Base-by-base conservation (phyloP, 2,113 vertebrate species). In the Cololabis saira region DNA sequence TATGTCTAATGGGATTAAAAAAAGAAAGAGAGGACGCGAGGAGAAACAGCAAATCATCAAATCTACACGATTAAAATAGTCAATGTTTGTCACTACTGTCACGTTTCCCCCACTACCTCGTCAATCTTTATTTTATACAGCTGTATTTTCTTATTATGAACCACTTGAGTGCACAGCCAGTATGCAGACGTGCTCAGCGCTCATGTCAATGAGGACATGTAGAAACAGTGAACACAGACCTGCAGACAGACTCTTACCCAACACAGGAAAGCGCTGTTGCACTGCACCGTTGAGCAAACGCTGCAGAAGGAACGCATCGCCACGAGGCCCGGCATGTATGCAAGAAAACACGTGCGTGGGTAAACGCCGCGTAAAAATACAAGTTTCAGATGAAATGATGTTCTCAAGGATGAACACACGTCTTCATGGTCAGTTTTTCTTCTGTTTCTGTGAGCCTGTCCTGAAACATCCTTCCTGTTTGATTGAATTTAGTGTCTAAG, bases 261-360 rank as follows among this genome's bases (percentile, higher is more conserved):
- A 37, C 74, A 71, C 75, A 81, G 44, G 58, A 22, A 67, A 44
- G 61, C 52, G 4, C 45, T 40, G 49, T 43, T 53, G 24, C 45
- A 1, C 27, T 44, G 42, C 63, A 37, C 3, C 6, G 33, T 37
- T 30, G 30, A 30, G 62, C 54, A 69, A 72, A 76, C n/a, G 19
- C 17, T 17, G 15, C 30, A 57, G 48, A 70, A 41, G 48, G 44
- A 40, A 17, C 69, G 24, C n/a, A n/a, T n/a, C n/a, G n/a, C n/a
- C n/a, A n/a, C n/a, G n/a, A n/a, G n/a, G n/a, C n/a, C n/a, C n/a
- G n/a, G n/a, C 10, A 37, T 1, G 19, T 13, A 12, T 22, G 19
- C 15, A 12, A 50, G 21, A 14, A 18, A 50, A 7, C 6, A 11
- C 62, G 47, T 58, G 66, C 13, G 62, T 24, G 19, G 19, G 12